Evolutionary conservation across 2,888 invertebrate genomes (phyloP), one percentile per base, ranked within the genome.

Genomic region (Campaea margaritaria): DNA sequence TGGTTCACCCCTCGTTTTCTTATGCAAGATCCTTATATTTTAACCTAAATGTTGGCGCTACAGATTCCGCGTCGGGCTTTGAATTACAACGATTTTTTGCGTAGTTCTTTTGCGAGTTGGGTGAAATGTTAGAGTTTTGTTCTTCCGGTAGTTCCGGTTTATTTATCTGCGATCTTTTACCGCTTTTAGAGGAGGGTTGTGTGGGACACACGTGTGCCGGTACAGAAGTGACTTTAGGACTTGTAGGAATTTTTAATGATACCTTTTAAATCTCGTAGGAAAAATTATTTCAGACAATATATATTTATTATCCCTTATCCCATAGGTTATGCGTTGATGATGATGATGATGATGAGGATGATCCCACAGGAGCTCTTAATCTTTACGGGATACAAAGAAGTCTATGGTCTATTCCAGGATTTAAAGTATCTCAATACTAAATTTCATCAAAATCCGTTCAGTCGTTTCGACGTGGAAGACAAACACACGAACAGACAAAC

Each of bases 21-120:
- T 91, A 92, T 92, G 91, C 92, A 92, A 91, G 91, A 90, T 89
- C 90, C 90, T 92, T 91, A 89, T 89, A 89, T 90, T 89, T 90
- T 90, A 91, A 90, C 90, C 89, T 90, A 86, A 91, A 91, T 90
- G 89, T 88, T 84, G 85, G 69, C 67, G 65, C 69, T 66, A 67
- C 65, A 69, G 72, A 73, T 64, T 73, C 69, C 61, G 69, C 67
- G 67, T 61, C 55, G 62, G 51, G 65, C 68, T 73, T 72, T 73
- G 72, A 72, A 71, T 73, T 69, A 71, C 69, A 71, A 65, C 60
- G 58, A 68, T 68, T 65, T 68, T 66, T 69, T 58, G 65, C 66
- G 64, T 69, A 69, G 69, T 69, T 69, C 65, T 65, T 65, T 44
- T 56, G 46, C 51, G 54, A 50, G 48, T 54, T 54, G 59, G 57